A percentile compares a stretch with the other conserved stretches of the same genome.
phyloP scores from a whole-genome alignment of 1,140 invertebrate species.

The Platyura marginata region DNA sequence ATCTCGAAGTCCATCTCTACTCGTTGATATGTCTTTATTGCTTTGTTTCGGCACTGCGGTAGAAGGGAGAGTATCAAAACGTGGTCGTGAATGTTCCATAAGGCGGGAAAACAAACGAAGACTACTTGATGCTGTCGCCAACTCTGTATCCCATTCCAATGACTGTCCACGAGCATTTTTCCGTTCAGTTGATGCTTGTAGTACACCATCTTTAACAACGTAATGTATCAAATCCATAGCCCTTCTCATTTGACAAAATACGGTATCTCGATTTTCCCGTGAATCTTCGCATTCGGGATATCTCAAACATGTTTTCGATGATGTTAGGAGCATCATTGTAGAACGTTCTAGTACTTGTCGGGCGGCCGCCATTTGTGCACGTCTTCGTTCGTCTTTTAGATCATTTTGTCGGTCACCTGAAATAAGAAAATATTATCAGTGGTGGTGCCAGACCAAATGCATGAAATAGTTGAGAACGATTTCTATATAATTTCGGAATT shows the following conservation, averaged over 20 bases:
- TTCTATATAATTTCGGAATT: too few species aligned
- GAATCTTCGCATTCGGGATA: constrained; percentile 89
- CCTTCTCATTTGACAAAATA: constrained; percentile 91
- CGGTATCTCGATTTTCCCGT: constrained; percentile 87
- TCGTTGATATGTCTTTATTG: background rate
- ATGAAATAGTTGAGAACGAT: too few species aligned
- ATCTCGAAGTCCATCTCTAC: background rate
- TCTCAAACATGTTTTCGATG: constrained; percentile 85
- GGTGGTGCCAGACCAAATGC: background rate
- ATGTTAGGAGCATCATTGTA: constrained; percentile 94
- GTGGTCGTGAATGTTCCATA: constrained; percentile 41
- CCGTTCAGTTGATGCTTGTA: constrained; percentile 27
- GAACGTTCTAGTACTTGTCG: constrained; percentile 88
- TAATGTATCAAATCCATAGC: constrained; percentile 96
- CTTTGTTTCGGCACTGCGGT: background rate
- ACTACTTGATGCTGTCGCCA: constrained; percentile 55
- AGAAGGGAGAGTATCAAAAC: background rate
- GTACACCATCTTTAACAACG: constrained; percentile 85
- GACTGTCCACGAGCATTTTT: constrained; percentile 19
- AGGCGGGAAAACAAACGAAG: constrained; percentile 69
- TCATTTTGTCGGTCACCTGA: constrained; percentile 53
- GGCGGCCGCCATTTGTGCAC: constrained; percentile 90
- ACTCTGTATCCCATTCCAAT: constrained; percentile 39
- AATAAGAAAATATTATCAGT: background rate
- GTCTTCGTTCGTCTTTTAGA: constrained; percentile 83